Base-by-base conservation (phyloP, 2,888 invertebrate species). In the Cryptus viduatorius region DNA sequence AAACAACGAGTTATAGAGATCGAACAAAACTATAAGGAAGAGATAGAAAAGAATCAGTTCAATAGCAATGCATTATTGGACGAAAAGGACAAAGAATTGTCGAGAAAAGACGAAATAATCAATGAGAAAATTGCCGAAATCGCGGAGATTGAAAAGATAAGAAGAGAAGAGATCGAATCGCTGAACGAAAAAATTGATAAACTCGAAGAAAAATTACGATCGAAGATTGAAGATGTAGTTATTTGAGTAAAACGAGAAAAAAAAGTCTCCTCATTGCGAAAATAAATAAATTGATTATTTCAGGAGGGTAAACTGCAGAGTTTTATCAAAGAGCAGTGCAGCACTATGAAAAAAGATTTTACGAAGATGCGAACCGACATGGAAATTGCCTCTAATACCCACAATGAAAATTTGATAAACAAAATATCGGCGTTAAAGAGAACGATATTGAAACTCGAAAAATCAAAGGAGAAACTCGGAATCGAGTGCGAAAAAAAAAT, bases 401-500 rank as follows among this genome's bases (percentile, higher is more conserved):
- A 92, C 53, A 89, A 86, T 82, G 87, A 91, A 53, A 86, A 64
- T 81, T 83, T 92, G 7, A 42, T 85, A 3, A 85, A 85, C 10
- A 89, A 92, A 79, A 86, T 91, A 48, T 80, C 85, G 4, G 37
- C 72, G 4, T 76, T 92, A 68, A 92, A 91, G 50, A 90, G 86
- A 78, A 87, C 86, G 10, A 81, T 92, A 19, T 16, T 72, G 12
- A 91, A 89, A 79, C 75, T 92, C 7, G 90, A 90, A 64, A 92
- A 90, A 79, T 89, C 90, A 0, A 91, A 90, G 61, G 87, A 90
- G 4, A 90, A 86, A 75, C 68, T 90, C 3, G 83, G 83, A 8
- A 82, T 88, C n/a, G 89, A 91, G 71, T 92, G 89, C 76, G 90
- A 91, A 68, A 90, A 88, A 46, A 91, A 89, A 83, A 88, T 93